phyloP scores from a whole-genome alignment of 2,797 vertebrate species.

The Acanthurus tractus region DNA sequence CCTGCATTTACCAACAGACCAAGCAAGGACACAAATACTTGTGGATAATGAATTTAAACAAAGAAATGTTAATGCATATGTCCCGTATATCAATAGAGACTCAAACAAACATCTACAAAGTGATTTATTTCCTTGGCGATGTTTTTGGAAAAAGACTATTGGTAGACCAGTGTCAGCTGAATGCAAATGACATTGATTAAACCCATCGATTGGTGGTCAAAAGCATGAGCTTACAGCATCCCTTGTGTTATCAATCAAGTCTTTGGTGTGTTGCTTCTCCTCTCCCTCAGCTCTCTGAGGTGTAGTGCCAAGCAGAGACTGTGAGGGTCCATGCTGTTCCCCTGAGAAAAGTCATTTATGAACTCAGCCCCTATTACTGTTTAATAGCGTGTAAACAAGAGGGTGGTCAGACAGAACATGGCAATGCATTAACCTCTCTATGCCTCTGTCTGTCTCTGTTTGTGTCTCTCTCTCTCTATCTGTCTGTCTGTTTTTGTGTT shows the following conservation, averaged over 20 bases:
- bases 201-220: slow-evolving; percentile 69
- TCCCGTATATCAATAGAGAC: slow-evolving; percentile 3
- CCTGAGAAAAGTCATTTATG: slow-evolving; percentile 66
- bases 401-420: slow-evolving; percentile 59
- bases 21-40: slow-evolving; percentile 10
- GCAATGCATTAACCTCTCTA: slow-evolving; percentile 71
- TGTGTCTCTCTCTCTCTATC: slow-evolving; percentile 13
- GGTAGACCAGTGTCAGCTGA: slow-evolving; percentile 42
- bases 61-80: not conserved
- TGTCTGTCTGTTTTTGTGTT: slow-evolving; percentile 37
- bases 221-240: slow-evolving; percentile 49
- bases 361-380: slow-evolving; percentile 73
- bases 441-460: slow-evolving; percentile 44
- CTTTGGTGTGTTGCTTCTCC: slow-evolving; percentile 50
- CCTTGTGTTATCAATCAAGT: slow-evolving; percentile 68
- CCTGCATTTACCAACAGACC: slow-evolving; percentile 7
- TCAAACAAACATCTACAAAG: slow-evolving; percentile 6
- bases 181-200: slow-evolving; percentile 74
- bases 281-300: slow-evolving; percentile 37
- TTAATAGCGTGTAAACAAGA: slow-evolving; percentile 79
- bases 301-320: slow-evolving; percentile 37
- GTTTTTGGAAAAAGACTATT: slow-evolving; percentile 39
- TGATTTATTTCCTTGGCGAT: slow-evolving; percentile 20
- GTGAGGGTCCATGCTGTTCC: slow-evolving; percentile 44
- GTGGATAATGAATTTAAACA: slow-evolving; percentile 27